Conservation (phyloP, 2,888 invertebrate genomes). For the Drosophila parthenogenetica region DNA sequence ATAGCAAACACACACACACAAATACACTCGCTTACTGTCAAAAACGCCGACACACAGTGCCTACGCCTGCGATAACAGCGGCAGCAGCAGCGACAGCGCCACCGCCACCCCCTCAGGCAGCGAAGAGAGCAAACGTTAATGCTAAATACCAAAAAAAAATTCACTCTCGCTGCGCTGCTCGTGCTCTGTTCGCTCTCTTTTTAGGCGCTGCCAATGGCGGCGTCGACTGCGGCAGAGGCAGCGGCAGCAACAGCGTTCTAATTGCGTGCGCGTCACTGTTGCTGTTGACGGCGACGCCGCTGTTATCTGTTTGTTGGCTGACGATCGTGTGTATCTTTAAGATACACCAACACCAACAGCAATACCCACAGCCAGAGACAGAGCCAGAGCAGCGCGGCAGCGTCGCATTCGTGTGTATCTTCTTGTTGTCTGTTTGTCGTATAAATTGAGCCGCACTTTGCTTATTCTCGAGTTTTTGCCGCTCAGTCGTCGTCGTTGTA, state of each 20-base stretch:
- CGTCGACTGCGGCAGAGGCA: neutral
- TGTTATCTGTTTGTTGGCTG: conserved; percentile 61
- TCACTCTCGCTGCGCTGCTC: conserved; percentile 70
- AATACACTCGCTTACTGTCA: neutral
- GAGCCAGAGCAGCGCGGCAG: conserved; percentile 34
- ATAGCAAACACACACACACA: neutral
- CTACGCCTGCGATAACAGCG: conserved; percentile 58
- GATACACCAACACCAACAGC: conserved; percentile 57
- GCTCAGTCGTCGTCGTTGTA: conserved; percentile 78
- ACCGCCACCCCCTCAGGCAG: conserved; percentile 57
- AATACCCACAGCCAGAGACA: conserved; percentile 7
- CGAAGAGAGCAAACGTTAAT: conserved; percentile 44
- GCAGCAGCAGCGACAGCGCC: conserved; percentile 50
- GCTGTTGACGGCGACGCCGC: conserved; percentile 34
- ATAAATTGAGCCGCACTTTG: conserved; percentile 81
- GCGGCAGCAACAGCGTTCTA: conserved; percentile 58
- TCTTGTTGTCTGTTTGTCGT: conserved; percentile 77
- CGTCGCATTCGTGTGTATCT: conserved; percentile 58
- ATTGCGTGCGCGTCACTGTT: conserved; percentile 70
- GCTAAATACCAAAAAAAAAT: conserved; percentile 42
- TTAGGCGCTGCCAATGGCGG: conserved; percentile 35
- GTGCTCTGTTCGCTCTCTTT: conserved; percentile 36
- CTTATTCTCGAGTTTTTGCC: conserved; percentile 80
- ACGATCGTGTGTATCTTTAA: conserved; percentile 75
- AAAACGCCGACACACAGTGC: conserved; percentile 52